Evolutionary conservation across 1,140 invertebrate genomes (phyloP).

Genomic region (Scaptomyza graminum): DNA sequence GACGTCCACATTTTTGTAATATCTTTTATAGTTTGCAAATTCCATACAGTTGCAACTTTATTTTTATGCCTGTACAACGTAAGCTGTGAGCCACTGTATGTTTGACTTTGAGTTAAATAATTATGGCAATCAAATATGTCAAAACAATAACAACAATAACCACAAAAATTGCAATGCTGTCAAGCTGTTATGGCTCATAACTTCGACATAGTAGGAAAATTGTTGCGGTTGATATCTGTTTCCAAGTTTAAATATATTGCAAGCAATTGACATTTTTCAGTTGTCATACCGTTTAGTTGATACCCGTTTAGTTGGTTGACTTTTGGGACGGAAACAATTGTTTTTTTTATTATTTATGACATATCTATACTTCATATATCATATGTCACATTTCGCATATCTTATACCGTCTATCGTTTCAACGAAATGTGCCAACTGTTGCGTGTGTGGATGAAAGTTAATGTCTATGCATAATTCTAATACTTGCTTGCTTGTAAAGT

Average conservation of each 20-base stretch:
- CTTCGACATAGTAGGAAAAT: constrained; percentile 19
- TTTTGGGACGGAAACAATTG: constrained; percentile 52
- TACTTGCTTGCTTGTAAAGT: background rate
- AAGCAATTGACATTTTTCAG: constrained; percentile 56
- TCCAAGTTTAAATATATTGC: constrained; percentile 11
- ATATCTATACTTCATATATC: constrained; percentile 54
- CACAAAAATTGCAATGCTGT: constrained; percentile 11
- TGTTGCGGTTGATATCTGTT: constrained; percentile 19
- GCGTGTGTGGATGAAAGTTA: constrained; percentile 33
- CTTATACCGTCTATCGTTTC: constrained; percentile 17
- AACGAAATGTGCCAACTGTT: constrained; percentile 63
- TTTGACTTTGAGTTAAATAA: constrained; percentile 24
- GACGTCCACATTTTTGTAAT: no score
- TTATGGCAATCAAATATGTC: constrained; percentile 29
- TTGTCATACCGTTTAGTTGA: constrained; percentile 49
- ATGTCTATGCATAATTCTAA: constrained; percentile 12
- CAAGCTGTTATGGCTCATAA: constrained; percentile 42
- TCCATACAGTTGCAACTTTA: no score
- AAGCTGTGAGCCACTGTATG: constrained; percentile 2
- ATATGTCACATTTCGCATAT: constrained; percentile 20
- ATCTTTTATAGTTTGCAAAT: no score
- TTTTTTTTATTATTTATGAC: constrained; percentile 45
- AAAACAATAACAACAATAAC: constrained; percentile 1
- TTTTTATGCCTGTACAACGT: no score
- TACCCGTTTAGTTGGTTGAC: constrained; percentile 48